Evolutionary conservation across 2,797 vertebrate genomes (phyloP), one percentile per base, ranked within the genome.

Genomic region (Selene dorsalis): DNA sequence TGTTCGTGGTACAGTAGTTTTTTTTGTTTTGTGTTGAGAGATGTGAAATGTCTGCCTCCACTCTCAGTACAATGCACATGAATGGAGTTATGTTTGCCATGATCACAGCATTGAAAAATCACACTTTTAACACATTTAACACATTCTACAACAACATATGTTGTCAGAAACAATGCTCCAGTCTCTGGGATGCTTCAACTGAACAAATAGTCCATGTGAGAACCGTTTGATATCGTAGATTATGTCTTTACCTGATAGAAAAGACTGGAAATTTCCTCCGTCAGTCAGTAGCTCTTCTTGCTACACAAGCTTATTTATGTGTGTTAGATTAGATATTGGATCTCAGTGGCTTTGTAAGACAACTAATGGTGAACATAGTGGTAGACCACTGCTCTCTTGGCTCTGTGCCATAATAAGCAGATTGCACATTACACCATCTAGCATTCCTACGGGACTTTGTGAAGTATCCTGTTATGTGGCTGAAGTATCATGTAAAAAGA

Each of bases 251-350:
- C 30, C 17, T 32, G 28, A 70, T 18, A 58, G 17, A 53, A 56
- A 13, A 58, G 4, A n/a, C 50, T 24, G 24, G 22, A 53, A 4
- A 62, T 66, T n/a, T 45, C 38, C 41, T 45, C 17, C 39, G 55
- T 24, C 38, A 48, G 60, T 24, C 38, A 48, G 60, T 1, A 60
- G 66, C 22, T 64, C 5, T 60, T 24, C 2, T 35, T 78, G 53
- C 59, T 68, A 52, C 52, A 38, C 16, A 59, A 50, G 41, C 59
- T 79, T 48, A 63, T 66, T 66, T 41, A 59, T 53, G 60, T 52
- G 48, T 67, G 69, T 83, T 2, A 60, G 45, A 80, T 68, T 61
- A 57, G 73, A 69, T 48, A 77, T 84, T 80, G 73, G 75, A 77
- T 70, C 35, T 67, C 55, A 53, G 69, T 62, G 56, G 66, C 55